Evolutionary conservation across 2,113 vertebrate genomes (phyloP).

Genomic region (Nibea albiflora): DNA sequence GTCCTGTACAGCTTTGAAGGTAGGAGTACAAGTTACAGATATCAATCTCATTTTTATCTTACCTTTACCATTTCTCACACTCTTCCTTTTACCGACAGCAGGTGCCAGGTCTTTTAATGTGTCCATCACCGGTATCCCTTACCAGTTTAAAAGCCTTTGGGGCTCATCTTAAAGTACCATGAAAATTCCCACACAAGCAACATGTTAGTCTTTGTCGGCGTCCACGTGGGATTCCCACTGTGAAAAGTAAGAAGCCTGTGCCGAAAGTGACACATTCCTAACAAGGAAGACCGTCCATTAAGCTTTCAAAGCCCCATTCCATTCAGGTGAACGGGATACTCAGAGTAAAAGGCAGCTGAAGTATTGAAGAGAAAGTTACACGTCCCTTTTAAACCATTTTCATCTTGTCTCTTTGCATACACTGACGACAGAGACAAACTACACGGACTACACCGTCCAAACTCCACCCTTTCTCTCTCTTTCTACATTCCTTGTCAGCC

Average conservation of each 20-base stretch:
- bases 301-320: not conserved
- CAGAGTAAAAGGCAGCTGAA: constrained; percentile 5
- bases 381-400: not conserved
- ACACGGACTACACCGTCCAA: not conserved
- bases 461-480: constrained; percentile 44
- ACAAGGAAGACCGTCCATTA: constrained; percentile 12
- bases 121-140: constrained; percentile 55
- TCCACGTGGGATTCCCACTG: not conserved
- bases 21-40: not conserved
- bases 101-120: constrained; percentile 27
- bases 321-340: constrained; percentile 16
- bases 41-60: constrained; percentile 17
- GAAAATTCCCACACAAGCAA: not conserved
- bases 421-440: not conserved
- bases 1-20: not conserved
- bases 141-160: not conserved
- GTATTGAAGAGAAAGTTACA: not conserved
- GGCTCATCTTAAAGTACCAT: not conserved
- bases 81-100: constrained; percentile 47
- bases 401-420: constrained; percentile 1
- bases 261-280: constrained; percentile 42
- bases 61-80: constrained; percentile 64
- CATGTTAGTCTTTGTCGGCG: not conserved
- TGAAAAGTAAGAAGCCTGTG: constrained; percentile 21
- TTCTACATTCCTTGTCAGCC: not conserved